Percentiles rank a stretch among this genome's conserved stretches.
These are phyloP conservation scores for Porphyrio hochstetteri DNA, from an alignment of 2,113 vertebrate species.

Conservation along the genomic window DNA sequence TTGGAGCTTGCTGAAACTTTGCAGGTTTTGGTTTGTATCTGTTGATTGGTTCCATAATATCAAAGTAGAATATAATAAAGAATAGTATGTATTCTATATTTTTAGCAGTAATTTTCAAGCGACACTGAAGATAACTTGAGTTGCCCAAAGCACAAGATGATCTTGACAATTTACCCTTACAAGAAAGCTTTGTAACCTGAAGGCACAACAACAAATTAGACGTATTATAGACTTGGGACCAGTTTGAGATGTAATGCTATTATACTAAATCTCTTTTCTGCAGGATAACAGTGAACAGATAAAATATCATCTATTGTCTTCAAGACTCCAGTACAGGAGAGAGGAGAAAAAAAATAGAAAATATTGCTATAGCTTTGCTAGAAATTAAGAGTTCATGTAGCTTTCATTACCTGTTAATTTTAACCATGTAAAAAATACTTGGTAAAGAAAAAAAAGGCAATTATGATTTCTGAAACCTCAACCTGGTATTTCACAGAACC, in stretches of 20 bases:
- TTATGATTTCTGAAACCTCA: neutral
- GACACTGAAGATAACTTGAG: neutral
- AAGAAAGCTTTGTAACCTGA: neutral
- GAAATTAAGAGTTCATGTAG: neutral
- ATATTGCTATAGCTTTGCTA: neutral
- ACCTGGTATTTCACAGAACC: no score
- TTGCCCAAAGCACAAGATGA: neutral
- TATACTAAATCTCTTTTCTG: neutral
- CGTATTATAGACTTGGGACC: neutral
- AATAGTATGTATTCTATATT: neutral
- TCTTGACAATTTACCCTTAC: neutral
- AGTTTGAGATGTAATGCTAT: neutral
- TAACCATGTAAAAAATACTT: neutral
- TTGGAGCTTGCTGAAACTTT: neutral
- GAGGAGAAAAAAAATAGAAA: neutral
- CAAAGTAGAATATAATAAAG: neutral
- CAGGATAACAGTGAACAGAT: neutral
- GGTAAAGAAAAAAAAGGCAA: neutral
- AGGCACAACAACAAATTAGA: neutral
- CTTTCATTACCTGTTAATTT: neutral
- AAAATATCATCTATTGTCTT: neutral
- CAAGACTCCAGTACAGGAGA: neutral
- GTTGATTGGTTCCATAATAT: neutral
- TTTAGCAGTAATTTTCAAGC: neutral
- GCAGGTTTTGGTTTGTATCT: neutral